Percentiles rank a stretch among this genome's conserved stretches.
phyloP scores from a whole-genome alignment of 2,113 vertebrate genomes.

The Clarias gariepinus region DNA sequence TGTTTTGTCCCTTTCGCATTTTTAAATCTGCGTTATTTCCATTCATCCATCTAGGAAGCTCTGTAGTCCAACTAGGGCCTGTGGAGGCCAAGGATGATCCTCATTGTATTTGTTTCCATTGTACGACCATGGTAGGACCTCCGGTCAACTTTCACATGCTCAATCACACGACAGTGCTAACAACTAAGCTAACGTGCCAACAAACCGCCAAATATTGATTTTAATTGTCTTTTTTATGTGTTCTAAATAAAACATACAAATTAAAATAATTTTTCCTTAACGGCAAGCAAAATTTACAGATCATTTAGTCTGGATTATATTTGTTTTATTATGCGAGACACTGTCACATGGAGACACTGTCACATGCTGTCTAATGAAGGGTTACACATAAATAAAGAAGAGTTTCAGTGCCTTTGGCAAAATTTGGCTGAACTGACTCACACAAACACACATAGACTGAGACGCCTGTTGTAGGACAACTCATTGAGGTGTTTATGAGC shows the following conservation, averaged over 20 bases:
- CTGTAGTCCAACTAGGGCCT: too few species aligned
- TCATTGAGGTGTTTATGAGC: neutral
- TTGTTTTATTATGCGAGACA: too few species aligned
- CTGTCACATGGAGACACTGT: too few species aligned
- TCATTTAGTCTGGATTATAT: neutral
- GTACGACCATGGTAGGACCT: too few species aligned
- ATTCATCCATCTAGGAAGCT: too few species aligned
- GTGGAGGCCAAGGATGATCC: too few species aligned
- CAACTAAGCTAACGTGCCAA: too few species aligned
- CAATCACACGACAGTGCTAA: too few species aligned
- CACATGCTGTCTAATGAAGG: too few species aligned
- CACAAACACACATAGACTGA: neutral
- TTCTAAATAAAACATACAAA: too few species aligned
- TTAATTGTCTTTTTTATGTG: neutral
- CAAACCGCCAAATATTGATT: neutral
- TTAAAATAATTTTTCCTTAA: neutral
- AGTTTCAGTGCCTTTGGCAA: neutral
- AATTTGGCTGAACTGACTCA: neutral
- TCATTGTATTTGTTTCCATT: too few species aligned
- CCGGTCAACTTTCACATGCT: too few species aligned
- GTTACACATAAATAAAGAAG: neutral
- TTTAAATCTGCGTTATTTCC: neutral
- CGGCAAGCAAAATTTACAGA: neutral
- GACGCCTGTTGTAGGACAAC: slow-evolving; percentile 19
- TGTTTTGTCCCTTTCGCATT: neutral